These are phyloP conservation scores for Heterodera schachtii DNA, from an alignment of 1,140 invertebrate species.

Conservation along the genomic window DNA sequence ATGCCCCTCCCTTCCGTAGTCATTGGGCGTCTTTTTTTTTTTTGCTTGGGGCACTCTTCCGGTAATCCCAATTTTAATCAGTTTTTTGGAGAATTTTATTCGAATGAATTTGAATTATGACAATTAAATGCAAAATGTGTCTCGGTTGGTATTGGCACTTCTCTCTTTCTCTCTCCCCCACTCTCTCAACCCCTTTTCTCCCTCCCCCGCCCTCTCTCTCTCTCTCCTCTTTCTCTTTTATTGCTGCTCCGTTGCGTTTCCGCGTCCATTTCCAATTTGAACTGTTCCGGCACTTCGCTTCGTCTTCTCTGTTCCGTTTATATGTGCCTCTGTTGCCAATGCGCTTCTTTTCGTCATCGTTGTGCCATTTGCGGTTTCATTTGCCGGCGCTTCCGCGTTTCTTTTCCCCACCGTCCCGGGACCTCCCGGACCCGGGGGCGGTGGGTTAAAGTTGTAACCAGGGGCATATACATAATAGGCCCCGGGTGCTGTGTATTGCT, in stretches of 20 bases:
- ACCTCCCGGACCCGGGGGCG: neutral
- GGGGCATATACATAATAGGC: constrained; percentile 29
- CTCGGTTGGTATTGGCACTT: too few relatives aligned
- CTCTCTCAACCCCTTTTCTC: too few relatives aligned
- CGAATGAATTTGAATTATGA: too few relatives aligned
- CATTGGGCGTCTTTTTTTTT: neutral
- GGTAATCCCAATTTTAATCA: neutral
- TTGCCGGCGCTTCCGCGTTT: neutral
- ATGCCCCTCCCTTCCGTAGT: neutral
- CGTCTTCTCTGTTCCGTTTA: neutral
- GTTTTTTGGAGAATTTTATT: neutral
- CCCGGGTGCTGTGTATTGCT: constrained; percentile 28
- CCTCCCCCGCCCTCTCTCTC: too few relatives aligned
- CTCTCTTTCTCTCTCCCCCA: too few relatives aligned
- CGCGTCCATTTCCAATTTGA: too few relatives aligned
- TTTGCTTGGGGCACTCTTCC: neutral
- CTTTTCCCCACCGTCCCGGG: constrained; percentile 2
- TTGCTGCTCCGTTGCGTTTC: neutral
- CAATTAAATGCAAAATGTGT: too few relatives aligned
- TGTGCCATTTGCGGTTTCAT: constrained; percentile 5
- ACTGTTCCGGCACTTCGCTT: neutral
- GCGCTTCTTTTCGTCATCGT: neutral
- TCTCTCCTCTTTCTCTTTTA: too few relatives aligned
- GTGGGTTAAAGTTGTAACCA: constrained; percentile 29
- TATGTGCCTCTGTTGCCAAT: neutral